Percentiles rank a stretch among this genome's conserved stretches.
Conservation (phyloP, 1,140 invertebrate species). For the Macrobrachium nipponense region DNA sequence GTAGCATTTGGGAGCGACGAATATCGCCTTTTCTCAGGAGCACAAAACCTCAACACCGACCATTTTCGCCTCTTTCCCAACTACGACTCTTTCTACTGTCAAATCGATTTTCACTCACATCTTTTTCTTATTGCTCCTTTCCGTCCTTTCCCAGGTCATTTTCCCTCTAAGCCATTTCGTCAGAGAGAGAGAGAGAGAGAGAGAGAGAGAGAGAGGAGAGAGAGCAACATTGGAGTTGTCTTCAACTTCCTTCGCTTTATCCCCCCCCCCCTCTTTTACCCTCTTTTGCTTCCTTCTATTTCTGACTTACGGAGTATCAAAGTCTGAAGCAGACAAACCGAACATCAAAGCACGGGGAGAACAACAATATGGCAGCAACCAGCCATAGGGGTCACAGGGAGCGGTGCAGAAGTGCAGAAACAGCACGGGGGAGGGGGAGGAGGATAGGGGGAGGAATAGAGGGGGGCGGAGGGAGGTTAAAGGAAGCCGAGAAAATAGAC, state of each 20-base stretch:
- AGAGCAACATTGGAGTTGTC: neutral
- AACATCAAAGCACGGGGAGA: neutral
- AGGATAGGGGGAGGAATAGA: neutral
- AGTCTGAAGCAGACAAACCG: neutral
- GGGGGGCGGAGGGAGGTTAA: neutral
- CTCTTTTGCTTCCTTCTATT: neutral
- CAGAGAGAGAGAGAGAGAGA: slow-evolving; percentile 15
- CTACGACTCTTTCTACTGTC: too few species aligned
- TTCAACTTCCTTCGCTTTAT: neutral
- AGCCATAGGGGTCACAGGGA: neutral
- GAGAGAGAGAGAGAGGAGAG: slow-evolving; percentile 28
- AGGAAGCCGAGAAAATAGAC: neutral
- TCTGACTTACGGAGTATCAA: too few species aligned
- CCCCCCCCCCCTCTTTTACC: neutral
- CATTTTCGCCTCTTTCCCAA: too few species aligned
- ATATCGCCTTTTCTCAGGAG: too few species aligned
- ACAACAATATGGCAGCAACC: neutral
- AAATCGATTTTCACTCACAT: too few species aligned
- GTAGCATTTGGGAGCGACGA: too few species aligned
- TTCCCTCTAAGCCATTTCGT: neutral
- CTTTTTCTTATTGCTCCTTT: too few species aligned
- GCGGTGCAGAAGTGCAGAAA: neutral
- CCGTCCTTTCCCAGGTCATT: too few species aligned
- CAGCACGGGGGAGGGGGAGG: neutral
- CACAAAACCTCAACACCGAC: too few species aligned